phyloP scores from a whole-genome alignment of 1,140 invertebrate species.

The Platyscapa corneri region DNA sequence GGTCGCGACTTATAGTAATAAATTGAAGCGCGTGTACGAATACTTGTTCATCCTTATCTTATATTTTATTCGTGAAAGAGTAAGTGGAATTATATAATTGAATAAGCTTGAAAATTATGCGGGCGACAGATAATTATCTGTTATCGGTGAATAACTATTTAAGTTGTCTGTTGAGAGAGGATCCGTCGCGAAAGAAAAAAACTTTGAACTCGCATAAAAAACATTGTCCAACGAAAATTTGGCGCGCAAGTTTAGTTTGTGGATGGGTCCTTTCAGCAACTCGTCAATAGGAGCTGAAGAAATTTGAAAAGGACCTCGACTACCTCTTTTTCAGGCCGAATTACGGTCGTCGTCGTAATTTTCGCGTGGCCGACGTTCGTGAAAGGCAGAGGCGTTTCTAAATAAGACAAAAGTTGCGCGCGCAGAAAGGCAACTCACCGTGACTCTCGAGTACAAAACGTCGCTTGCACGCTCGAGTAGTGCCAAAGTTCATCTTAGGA shows the following conservation, averaged over 20 bases:
- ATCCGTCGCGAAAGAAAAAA: too few species aligned
- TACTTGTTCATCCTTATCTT: neutral
- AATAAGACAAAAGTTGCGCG: neutral
- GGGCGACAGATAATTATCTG: too few species aligned
- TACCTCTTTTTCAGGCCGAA: neutral
- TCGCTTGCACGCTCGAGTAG: conserved; percentile 61
- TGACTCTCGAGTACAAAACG: neutral
- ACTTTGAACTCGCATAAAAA: too few species aligned
- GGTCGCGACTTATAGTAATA: too few species aligned
- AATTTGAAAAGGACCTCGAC: neutral
- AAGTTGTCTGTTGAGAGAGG: too few species aligned
- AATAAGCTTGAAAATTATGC: too few species aligned
- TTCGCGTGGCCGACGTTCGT: neutral
- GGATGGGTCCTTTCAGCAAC: too few species aligned
- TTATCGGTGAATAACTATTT: too few species aligned
- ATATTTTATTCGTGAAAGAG: too few species aligned
- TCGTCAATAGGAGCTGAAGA: neutral
- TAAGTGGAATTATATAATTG: neutral
- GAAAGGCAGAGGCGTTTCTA: neutral
- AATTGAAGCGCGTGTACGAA: neutral
- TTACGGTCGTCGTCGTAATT: neutral
- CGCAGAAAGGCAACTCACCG: conserved; percentile 14
- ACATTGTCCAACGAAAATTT: too few species aligned
- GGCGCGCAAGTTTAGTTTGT: neutral
- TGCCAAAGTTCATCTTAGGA: conserved; percentile 74